Evolutionary conservation across 1,140 invertebrate genomes (phyloP).

Genomic region (Brachionus koreanus): DNA sequence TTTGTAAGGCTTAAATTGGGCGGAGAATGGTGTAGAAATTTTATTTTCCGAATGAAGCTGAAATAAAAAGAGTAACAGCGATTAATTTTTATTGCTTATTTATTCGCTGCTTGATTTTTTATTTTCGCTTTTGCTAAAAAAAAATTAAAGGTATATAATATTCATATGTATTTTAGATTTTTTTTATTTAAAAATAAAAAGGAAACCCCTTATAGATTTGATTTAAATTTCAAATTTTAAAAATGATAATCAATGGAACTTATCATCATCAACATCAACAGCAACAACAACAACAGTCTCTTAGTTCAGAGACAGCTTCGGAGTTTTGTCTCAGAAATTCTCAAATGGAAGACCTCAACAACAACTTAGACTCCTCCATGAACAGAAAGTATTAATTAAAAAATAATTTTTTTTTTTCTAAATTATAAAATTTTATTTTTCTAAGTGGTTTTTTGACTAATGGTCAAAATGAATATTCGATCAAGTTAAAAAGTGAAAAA

Average conservation of each 20-base stretch:
- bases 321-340: background rate
- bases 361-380: background rate
- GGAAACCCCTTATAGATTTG: background rate
- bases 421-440: background rate
- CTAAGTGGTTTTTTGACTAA: background rate
- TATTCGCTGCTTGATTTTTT: conserved; percentile 35
- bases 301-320: background rate
- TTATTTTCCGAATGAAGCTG: background rate
- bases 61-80: conserved; percentile 24
- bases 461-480: background rate
- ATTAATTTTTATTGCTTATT: conserved; percentile 41
- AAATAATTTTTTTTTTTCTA: background rate
- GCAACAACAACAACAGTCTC: background rate
- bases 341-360: conserved; percentile 19
- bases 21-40: background rate
- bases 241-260: conserved; percentile 21
- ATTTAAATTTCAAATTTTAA: conserved; percentile 30
- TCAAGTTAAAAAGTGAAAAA: background rate
- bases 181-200: background rate
- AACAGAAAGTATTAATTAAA: conserved; percentile 1
- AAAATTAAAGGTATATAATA: background rate
- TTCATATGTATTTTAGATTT: background rate
- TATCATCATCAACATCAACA: conserved; percentile 8
- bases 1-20: background rate
- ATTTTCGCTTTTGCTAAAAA: background rate